A percentile compares a stretch with the other conserved stretches of the same genome.
phyloP scores from a whole-genome alignment of 1,140 invertebrate species.

The Bombus balteatus region DNA sequence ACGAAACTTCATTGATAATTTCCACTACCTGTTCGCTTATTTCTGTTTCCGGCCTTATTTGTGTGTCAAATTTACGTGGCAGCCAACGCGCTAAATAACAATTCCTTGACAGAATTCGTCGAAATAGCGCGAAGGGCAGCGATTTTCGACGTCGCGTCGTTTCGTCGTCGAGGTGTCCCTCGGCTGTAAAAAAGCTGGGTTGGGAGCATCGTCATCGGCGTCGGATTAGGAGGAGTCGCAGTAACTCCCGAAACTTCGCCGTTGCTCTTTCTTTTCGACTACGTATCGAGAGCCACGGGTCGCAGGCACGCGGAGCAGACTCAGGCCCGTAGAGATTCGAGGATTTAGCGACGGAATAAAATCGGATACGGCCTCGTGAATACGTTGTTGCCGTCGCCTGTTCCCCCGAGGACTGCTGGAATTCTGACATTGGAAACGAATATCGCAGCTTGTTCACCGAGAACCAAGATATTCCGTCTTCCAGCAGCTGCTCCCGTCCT shows the following conservation, averaged over 20 bases:
- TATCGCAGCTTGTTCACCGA: slow-evolving; percentile 31
- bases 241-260: slow-evolving; percentile 59
- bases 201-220: slow-evolving; percentile 46
- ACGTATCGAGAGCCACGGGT: background rate
- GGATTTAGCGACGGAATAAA: slow-evolving; percentile 71
- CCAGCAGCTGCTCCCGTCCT: background rate
- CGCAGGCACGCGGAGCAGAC: slow-evolving; percentile 31
- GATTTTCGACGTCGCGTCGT: background rate
- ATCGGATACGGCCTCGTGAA: slow-evolving; percentile 71
- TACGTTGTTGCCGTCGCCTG: slow-evolving; percentile 51
- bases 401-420: slow-evolving; percentile 8
- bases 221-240: slow-evolving; percentile 57
- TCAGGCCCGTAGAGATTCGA: slow-evolving; percentile 61
- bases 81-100: no score
- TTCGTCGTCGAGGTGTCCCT: slow-evolving; percentile 46
- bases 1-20: no score
- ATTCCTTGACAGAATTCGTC: background rate
- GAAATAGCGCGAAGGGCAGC: background rate
- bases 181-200: slow-evolving; percentile 44
- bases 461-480: background rate
- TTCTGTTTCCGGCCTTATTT: no score
- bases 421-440: slow-evolving; percentile 45
- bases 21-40: no score
- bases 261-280: background rate
- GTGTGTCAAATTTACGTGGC: no score